Conservation (phyloP, 2,888 invertebrate genomes). For the Parapristionchus giblindavisi region DNA sequence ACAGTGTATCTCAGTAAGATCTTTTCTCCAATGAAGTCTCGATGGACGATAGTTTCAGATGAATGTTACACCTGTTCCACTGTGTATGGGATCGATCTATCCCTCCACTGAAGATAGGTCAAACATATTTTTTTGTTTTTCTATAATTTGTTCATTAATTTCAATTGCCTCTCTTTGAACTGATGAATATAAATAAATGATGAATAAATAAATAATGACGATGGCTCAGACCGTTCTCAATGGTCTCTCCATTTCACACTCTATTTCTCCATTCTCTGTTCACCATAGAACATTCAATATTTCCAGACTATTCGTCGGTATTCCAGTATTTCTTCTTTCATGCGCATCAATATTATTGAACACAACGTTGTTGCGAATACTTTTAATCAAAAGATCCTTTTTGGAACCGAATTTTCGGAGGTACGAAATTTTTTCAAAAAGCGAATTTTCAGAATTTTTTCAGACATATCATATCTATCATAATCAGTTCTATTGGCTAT, state of each 20-base stretch:
- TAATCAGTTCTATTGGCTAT: conserved; percentile 14
- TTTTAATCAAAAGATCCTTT: conserved; percentile 16
- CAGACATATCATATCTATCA: conserved; percentile 23
- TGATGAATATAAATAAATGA: too few relatives aligned
- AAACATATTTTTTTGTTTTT: neutral
- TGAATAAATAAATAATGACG: too few relatives aligned
- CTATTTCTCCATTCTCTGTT: too few relatives aligned
- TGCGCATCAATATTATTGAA: conserved; percentile 10
- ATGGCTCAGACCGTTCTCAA: too few relatives aligned
- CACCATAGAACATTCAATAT: too few relatives aligned
- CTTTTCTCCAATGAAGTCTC: too few relatives aligned
- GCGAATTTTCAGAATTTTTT: neutral
- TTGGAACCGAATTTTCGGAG: conserved; percentile 23
- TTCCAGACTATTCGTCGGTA: conserved; percentile 13
- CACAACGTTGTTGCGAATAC: conserved; percentile 1
- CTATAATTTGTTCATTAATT: too few relatives aligned
- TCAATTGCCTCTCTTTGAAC: too few relatives aligned
- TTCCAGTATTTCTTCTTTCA: conserved; percentile 28
- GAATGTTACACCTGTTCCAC: neutral
- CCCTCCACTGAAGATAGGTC: neutral
- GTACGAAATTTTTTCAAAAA: neutral
- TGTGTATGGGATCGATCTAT: conserved; percentile 8
- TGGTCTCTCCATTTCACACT: too few relatives aligned
- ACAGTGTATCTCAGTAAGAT: conserved; percentile 11
- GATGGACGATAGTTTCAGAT: neutral